Evolutionary conservation across 1,140 invertebrate genomes (phyloP).

Genomic region (Lordiphosa stackelbergi): DNA sequence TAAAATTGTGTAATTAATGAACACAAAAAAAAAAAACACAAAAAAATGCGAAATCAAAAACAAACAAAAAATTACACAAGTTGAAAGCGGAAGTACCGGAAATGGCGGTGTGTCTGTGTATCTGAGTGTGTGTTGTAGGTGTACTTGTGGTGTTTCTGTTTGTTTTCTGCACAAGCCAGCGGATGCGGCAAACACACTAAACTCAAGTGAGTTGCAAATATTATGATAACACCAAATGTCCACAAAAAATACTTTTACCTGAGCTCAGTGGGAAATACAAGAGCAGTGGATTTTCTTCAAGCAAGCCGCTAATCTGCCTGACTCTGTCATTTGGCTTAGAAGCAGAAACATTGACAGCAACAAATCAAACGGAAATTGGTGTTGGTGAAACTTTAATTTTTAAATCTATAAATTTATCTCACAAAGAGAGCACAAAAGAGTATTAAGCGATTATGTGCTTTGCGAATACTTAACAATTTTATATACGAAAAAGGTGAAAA

Average conservation of each 20-base stretch:
- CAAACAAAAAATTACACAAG: constrained; percentile 49
- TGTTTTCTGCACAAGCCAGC: constrained; percentile 26
- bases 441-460: no score
- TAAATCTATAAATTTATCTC: no score
- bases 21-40: constrained; percentile 40
- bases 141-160: constrained; percentile 15
- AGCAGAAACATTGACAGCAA: no score
- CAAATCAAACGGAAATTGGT: not conserved
- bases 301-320: no score
- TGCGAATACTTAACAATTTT: no score
- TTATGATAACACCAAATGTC: no score
- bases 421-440: no score
- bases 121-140: constrained; percentile 32
- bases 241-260: not conserved
- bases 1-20: constrained; percentile 56
- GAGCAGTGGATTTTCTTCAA: no score
- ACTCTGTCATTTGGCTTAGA: no score
- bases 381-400: not conserved
- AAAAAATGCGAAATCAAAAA: constrained; percentile 24
- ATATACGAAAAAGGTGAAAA: no score
- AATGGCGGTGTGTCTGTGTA: constrained; percentile 23
- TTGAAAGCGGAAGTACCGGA: constrained; percentile 66
- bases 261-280: no score
- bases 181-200: constrained; percentile 37
- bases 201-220: constrained; percentile 33